Evolutionary conservation across 2,797 vertebrate genomes (phyloP).

Genomic region (Syngnathus rostellatus): DNA sequence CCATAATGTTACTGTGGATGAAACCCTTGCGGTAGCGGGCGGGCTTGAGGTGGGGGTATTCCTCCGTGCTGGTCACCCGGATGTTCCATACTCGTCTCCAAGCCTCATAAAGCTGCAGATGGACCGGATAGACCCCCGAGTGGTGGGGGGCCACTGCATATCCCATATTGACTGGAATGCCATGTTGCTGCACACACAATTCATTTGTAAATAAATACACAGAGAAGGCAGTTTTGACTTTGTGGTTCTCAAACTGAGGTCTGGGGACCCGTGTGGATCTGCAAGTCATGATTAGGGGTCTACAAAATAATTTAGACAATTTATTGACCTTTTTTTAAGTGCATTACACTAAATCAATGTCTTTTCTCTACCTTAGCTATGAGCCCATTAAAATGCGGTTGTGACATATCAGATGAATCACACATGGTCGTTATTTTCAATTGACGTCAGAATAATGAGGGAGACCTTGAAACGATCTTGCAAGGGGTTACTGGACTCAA

Average conservation of each 20-base stretch:
- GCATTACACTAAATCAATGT: too few relatives aligned
- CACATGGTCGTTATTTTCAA: too few relatives aligned
- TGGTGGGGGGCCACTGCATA: conserved; percentile 96
- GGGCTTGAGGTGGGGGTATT: conserved; percentile 95
- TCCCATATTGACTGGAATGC: conserved; percentile 86
- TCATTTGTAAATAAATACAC: background rate
- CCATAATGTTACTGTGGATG: conserved; percentile 92
- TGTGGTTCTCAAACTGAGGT: background rate
- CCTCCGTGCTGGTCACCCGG: conserved; percentile 91
- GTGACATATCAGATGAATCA: too few relatives aligned
- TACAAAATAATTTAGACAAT: background rate
- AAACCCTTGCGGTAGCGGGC: conserved; percentile 93
- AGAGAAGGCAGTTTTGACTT: background rate
- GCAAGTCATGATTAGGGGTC: background rate
- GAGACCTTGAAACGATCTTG: too few relatives aligned
- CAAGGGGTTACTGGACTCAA: background rate
- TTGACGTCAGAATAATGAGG: too few relatives aligned
- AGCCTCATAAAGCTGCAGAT: conserved; percentile 90
- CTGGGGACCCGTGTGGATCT: background rate
- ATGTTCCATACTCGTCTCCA: conserved; percentile 95
- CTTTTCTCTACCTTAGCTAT: too few relatives aligned
- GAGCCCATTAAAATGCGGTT: too few relatives aligned
- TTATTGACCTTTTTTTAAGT: too few relatives aligned
- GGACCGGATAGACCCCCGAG: conserved; percentile 93
- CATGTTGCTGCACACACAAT: conserved; percentile 74